A percentile compares a stretch with the other conserved stretches of the same genome.
Conservation (phyloP, 2,113 vertebrate genomes). For the Todiramphus chloris region DNA sequence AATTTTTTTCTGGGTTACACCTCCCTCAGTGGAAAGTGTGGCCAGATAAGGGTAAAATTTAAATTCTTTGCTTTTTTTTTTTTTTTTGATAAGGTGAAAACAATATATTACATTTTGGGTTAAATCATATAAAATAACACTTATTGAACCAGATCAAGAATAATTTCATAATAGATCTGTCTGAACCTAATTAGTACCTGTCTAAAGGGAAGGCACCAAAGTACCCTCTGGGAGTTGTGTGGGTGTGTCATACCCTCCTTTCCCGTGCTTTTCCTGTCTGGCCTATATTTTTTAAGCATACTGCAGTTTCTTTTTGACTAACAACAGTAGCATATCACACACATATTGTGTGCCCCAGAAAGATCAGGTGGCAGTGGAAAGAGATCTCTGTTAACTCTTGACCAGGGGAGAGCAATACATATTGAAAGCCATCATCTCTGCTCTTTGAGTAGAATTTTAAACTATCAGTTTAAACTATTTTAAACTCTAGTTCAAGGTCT, state of each 20-base stretch:
- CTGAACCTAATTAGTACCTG: background rate
- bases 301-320: background rate
- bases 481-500: too few species aligned
- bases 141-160: background rate
- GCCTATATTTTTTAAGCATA: background rate
- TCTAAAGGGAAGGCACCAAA: background rate
- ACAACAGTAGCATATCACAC: background rate
- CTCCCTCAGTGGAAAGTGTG: background rate
- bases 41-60: rapidly evolving
- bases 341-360: background rate
- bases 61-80: background rate
- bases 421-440: background rate
- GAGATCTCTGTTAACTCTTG: background rate
- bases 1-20: background rate
- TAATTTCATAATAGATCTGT: background rate
- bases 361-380: background rate
- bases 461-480: too few species aligned
- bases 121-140: background rate
- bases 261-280: background rate
- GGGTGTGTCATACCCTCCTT: background rate
- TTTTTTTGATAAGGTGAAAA: background rate
- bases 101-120: background rate
- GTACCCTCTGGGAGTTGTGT: background rate
- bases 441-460: background rate
- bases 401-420: background rate